Conservation (phyloP, 2,113 vertebrate genomes). For the Anarhynchus alexandrinus region DNA sequence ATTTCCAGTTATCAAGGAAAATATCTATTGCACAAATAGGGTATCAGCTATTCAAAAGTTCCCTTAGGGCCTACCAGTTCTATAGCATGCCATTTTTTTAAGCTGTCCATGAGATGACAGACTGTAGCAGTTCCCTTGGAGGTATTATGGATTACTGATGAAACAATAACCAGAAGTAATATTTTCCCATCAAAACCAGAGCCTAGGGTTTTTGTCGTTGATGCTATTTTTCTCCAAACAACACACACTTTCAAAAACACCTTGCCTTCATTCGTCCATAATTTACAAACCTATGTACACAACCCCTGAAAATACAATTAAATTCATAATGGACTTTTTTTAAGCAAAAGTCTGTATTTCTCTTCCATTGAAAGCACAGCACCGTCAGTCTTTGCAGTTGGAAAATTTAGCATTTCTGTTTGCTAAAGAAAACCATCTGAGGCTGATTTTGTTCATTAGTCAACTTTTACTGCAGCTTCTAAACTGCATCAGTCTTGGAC, state of each 20-base stretch:
- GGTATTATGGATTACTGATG: slow-evolving; percentile 68
- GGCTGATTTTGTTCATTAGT: background rate
- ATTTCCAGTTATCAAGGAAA: slow-evolving; percentile 69
- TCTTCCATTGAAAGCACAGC: background rate
- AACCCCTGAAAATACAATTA: slow-evolving; percentile 18
- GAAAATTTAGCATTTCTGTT: background rate
- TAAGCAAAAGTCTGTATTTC: background rate
- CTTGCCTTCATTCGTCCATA: background rate
- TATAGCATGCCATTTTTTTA: slow-evolving; percentile 55
- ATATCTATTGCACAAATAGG: slow-evolving; percentile 70
- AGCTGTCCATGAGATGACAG: slow-evolving; percentile 66
- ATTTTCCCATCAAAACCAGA: slow-evolving; percentile 62
- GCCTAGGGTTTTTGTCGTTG: slow-evolving; percentile 13
- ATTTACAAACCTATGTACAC: background rate
- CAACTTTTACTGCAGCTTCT: background rate
- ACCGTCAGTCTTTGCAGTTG: background rate
- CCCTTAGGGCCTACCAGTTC: slow-evolving; percentile 61
- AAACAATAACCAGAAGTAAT: slow-evolving; percentile 69
- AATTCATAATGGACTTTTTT: background rate
- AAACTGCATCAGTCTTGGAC: background rate
- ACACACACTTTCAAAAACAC: slow-evolving; percentile 3
- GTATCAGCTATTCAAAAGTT: slow-evolving; percentile 66
- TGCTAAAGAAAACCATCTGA: background rate
- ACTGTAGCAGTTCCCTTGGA: slow-evolving; percentile 60
- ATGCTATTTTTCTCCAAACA: slow-evolving; percentile 37